phyloP scores from a whole-genome alignment of 2,888 invertebrate species.

The Atethmia centrago region DNA sequence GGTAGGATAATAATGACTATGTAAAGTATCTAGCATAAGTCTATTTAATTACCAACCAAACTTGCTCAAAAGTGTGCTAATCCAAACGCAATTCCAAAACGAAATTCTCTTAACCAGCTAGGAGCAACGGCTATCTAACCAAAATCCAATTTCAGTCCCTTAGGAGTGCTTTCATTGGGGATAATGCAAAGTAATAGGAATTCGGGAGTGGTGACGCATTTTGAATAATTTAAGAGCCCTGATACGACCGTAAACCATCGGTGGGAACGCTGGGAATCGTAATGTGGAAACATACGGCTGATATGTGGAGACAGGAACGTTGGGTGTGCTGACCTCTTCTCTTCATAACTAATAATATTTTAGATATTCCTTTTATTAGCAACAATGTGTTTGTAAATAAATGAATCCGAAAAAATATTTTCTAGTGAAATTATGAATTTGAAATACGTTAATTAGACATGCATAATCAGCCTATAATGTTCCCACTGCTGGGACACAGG shows the following conservation, averaged over 20 bases:
- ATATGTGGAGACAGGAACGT: not conserved
- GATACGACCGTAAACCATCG: conserved; percentile 49
- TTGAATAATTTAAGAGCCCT: conserved; percentile 61
- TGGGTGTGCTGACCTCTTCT: no score
- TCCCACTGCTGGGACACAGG: no score
- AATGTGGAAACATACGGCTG: conserved; percentile 30
- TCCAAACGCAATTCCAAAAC: conserved; percentile 19
- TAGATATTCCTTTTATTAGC: no score
- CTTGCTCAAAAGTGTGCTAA: conserved; percentile 18
- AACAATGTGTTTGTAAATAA: no score
- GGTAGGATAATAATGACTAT: not conserved
- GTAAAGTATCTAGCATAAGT: not conserved
- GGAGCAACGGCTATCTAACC: conserved; percentile 23
- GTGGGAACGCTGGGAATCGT: conserved; percentile 18
- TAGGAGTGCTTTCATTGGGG: conserved; percentile 47
- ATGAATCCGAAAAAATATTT: no score
- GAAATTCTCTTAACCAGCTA: conserved; percentile 20
- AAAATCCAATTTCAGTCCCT: conserved; percentile 60
- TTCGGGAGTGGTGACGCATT: conserved; percentile 60
- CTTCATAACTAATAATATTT: no score
- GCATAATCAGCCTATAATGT: no score
- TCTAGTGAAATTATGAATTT: no score
- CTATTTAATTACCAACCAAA: not conserved
- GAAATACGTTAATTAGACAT: no score
- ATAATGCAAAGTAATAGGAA: conserved; percentile 61